Conservation (phyloP, 2,797 vertebrate species). For the Etheostoma perlongum region DNA sequence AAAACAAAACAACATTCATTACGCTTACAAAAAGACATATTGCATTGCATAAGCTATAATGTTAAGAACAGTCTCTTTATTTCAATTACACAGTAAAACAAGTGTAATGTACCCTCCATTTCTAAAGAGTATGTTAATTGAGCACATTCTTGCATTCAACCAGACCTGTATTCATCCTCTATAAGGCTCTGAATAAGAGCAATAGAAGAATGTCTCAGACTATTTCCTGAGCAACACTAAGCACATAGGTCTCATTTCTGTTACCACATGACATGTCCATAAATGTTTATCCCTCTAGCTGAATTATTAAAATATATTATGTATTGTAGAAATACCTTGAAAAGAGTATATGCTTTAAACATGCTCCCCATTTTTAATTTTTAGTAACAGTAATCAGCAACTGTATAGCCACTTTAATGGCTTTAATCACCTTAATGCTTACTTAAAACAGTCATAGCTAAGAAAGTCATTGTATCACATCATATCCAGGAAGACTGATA, state of each 20-base stretch:
- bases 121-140: conserved; percentile 25
- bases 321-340: neutral
- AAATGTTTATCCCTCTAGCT: neutral
- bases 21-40: neutral
- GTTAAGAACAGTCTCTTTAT: conserved; percentile 19
- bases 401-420: neutral
- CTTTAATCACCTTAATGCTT: neutral
- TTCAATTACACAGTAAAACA: conserved; percentile 4
- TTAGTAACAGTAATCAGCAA: neutral
- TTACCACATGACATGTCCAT: neutral
- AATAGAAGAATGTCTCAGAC: neutral
- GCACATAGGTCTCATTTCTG: neutral
- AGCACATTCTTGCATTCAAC: conserved; percentile 34
- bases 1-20: neutral
- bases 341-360: neutral
- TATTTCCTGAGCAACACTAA: conserved; percentile 9
- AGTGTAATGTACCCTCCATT: conserved; percentile 16
- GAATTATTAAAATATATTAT: neutral
- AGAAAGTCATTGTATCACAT: neutral
- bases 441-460: neutral
- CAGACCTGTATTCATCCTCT: conserved; percentile 21
- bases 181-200: conserved; percentile 5
- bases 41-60: neutral
- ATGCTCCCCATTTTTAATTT: neutral
- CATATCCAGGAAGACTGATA: neutral